A percentile compares a stretch with the other conserved stretches of the same genome.
Evolutionary conservation across 2,797 vertebrate species (phyloP).

Genomic region (Scyliorhinus canicula): DNA sequence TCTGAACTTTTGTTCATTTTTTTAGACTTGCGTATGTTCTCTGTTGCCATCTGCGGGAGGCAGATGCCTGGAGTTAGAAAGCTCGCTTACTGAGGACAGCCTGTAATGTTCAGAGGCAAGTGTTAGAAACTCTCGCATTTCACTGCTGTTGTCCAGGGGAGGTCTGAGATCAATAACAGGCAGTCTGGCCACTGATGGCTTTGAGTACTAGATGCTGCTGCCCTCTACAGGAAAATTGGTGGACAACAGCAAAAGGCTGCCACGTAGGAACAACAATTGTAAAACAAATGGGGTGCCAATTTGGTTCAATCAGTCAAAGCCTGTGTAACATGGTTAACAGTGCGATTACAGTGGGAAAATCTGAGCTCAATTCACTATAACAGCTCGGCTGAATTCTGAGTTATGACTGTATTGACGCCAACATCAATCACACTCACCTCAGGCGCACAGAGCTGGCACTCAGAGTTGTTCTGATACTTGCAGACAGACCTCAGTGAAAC

Average conservation of each 20-base stretch:
- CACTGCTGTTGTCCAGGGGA: background rate
- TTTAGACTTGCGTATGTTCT: background rate
- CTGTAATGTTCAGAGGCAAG: background rate
- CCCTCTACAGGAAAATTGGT: background rate
- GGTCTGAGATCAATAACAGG: no score
- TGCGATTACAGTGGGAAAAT: background rate
- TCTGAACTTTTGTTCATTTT: background rate
- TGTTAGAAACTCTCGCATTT: background rate
- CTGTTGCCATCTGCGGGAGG: no score
- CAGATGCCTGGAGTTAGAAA: background rate
- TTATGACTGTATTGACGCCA: background rate
- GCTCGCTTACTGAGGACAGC: background rate
- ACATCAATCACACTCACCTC: background rate
- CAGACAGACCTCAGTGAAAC: background rate
- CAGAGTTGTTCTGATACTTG: background rate
- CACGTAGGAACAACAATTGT: background rate
- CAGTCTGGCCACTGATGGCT: background rate
- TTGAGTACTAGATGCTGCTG: background rate
- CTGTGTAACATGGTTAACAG: background rate
- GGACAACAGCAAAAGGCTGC: background rate
- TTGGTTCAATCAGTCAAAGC: background rate
- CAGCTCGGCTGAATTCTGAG: background rate
- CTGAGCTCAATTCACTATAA: background rate
- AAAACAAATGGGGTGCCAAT: background rate
- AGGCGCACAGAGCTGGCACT: background rate